Conservation (phyloP, 2,888 invertebrate genomes). For the Temnothorax rugatulus region DNA sequence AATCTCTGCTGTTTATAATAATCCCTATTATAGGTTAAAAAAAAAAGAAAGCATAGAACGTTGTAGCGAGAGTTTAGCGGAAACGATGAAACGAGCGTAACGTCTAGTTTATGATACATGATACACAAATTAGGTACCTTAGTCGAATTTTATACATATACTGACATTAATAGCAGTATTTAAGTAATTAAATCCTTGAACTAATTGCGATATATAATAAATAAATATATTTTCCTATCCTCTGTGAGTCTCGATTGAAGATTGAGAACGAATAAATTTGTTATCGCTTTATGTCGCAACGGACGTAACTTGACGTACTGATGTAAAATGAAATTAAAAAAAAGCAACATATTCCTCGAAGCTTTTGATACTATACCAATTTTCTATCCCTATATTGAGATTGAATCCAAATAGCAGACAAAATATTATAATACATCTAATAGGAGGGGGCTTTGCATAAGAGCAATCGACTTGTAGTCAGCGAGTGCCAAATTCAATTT, state of each 20-base stretch:
- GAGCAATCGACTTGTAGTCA: background rate
- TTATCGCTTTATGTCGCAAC: slow-evolving; percentile 36
- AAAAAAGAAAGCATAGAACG: slow-evolving; percentile 12
- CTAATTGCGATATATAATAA: slow-evolving; percentile 44
- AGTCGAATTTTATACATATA: slow-evolving; percentile 60
- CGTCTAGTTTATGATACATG: slow-evolving; percentile 30
- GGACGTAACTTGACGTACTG: slow-evolving; percentile 43
- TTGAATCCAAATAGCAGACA: background rate
- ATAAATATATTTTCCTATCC: slow-evolving; percentile 57
- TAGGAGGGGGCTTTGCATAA: background rate
- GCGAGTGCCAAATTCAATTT: background rate
- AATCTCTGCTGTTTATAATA: slow-evolving; percentile 36
- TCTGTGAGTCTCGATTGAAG: background rate
- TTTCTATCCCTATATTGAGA: background rate
- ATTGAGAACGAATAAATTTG: slow-evolving; percentile 30
- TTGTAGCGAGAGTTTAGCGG: background rate
- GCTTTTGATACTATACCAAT: background rate
- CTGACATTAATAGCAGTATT: slow-evolving; percentile 45
- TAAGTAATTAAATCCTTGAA: slow-evolving; percentile 52
- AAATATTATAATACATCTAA: background rate
- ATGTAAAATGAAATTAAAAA: slow-evolving; percentile 45
- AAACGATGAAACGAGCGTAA: background rate
- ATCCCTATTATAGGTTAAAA: slow-evolving; percentile 16
- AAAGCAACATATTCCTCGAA: slow-evolving; percentile 27
- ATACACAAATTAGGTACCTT: slow-evolving; percentile 14